Base-by-base conservation (phyloP, 2,113 vertebrate species). In the Numenius arquata region DNA sequence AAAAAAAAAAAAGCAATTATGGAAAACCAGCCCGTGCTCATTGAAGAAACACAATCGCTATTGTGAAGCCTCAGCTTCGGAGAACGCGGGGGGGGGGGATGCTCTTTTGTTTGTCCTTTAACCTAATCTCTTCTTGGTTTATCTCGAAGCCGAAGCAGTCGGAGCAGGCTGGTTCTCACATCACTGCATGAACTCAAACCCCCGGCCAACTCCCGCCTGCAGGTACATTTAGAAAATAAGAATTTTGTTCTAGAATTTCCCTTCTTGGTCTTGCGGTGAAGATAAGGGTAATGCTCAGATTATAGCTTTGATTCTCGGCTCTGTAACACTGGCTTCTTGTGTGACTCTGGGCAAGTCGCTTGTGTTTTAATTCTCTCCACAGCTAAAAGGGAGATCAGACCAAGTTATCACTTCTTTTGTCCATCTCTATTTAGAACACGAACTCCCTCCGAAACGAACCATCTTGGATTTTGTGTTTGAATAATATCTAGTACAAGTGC, bases 261-360 rank as follows among this genome's bases (percentile, higher is more conserved):
- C 70, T 79, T 91, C 77, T 87, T 72, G 85, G 90, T 85, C 93
- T 43, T 38, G 50, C 1, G 0, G 71, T 38, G 63, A 77, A 97
- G 96, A 96, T 96, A 96, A 96, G 88, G 67, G 71, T 93, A 96
- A 96, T 97, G 62, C 79, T 95, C 88, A 96, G 95, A 96, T 97
- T 85, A 96, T 89, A 77, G 91, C 18, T 85, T 82, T 89, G 96
- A 95, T 96, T 96, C 94, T 88, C 85, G 68, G 85, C 88, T 89
- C 84, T 30, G 18, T 68, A 93, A 92, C 95, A 92, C 86, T 76
- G 91, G 90, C 41, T 82, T 67, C 85, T 94, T 96, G 93, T 96
- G 85, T 90, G 92, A 95, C 95, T 95, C 38, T 52, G 8, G 82
- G 95, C 82, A 88, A 95, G 67, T n/a, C 0, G 0, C 55, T 91